phyloP scores from a whole-genome alignment of 1,140 invertebrate genomes.

The Trichogramma pretiosum region DNA sequence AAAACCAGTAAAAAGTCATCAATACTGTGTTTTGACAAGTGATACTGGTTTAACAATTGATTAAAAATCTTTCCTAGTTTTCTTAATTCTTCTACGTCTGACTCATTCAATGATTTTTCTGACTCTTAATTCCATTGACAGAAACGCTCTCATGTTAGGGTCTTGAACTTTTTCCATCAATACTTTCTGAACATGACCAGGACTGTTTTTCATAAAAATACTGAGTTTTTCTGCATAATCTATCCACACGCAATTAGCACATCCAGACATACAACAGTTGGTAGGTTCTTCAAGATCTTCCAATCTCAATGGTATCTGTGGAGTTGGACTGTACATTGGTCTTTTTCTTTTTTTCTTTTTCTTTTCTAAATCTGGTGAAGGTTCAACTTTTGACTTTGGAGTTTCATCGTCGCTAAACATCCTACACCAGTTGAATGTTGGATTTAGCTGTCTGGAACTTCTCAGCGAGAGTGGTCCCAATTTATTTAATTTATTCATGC shows the following conservation, averaged over 20 bases:
- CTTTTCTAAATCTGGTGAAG: background rate
- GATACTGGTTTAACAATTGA: too few relatives aligned
- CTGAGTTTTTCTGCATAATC: conserved; percentile 78
- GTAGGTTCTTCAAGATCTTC: conserved; percentile 51
- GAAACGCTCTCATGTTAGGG: conserved; percentile 71
- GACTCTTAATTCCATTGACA: conserved; percentile 61
- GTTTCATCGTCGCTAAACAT: background rate
- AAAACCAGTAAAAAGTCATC: too few relatives aligned
- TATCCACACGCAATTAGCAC: conserved; percentile 91
- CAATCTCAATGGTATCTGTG: background rate
- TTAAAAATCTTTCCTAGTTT: too few relatives aligned
- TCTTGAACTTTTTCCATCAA: conserved; percentile 72
- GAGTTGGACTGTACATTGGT: background rate
- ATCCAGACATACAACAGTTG: conserved; percentile 87
- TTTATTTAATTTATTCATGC: conserved; percentile 8
- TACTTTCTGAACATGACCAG: conserved; percentile 57
- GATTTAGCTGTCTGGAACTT: background rate
- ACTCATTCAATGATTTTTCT: conserved; percentile 30
- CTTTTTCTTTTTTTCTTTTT: background rate
- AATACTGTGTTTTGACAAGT: too few relatives aligned
- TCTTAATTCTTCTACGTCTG: background rate
- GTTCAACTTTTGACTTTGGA: background rate
- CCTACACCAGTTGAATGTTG: background rate
- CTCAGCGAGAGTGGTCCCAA: background rate
- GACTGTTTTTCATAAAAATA: conserved; percentile 57